Evolutionary conservation across 2,797 vertebrate genomes (phyloP), one percentile per base, ranked within the genome.

Genomic region (Myotis pilosus): DNA sequence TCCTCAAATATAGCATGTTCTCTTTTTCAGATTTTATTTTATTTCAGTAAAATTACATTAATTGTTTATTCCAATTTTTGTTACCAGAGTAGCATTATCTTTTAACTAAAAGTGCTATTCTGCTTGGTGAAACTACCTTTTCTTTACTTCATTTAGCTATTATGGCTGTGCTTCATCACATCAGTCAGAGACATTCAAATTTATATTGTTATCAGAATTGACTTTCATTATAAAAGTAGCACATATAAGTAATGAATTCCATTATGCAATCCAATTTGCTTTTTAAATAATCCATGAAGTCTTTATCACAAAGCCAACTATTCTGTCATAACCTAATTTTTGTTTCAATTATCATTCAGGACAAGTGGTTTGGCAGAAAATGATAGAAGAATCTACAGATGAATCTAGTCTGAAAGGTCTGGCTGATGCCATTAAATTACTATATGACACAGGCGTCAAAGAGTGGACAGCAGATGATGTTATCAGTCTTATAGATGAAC

Each of bases 401-500:
- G 98, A 98, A 95, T 96, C 15, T 41, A 98, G 97, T 44, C 97
- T 99, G 96, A 98, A 98, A 97, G 98, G 98, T 76, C 97, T 99
- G 89, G 99, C 99, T 92, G 98, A 98, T 72, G 98, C 99, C 30
- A 96, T 99, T 90, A 98, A 98, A 74, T 97, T 99, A 95, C 98
- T 99, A 0, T 97, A 98, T 17, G 98, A 98, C 3, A 72, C 93
- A 84, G 97, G 98, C 83, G 96, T 97, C 38, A 98, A 98, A 96
- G 98, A 98, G 55, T 99, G 98, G 99, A 98, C 98, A 80, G 97
- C 98, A 47, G 98, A 98, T 93, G 98, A 99, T 23, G 96, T 99
- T 68, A 98, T 99, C 96, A 98, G 98, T 75, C 98, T 99, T 64
- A 91, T 99, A 94, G 99, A 99, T 94, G 99, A 99, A 97, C 98